A percentile compares a stretch with the other conserved stretches of the same genome.
Conservation (phyloP, 2,113 vertebrate genomes). For the Pogonocichla stellata region DNA sequence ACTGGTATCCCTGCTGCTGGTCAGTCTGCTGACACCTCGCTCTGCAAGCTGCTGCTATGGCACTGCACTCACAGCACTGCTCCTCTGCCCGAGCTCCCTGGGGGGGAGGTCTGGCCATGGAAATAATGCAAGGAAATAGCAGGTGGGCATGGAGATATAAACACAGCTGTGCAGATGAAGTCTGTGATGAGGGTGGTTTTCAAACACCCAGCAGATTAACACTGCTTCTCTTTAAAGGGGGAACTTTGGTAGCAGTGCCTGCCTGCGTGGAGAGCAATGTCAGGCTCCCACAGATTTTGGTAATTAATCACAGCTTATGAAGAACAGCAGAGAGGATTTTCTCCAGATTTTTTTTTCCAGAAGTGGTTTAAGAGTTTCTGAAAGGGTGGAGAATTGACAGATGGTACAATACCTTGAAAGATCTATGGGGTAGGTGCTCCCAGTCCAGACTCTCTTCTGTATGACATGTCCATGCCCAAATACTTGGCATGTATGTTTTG, state of each 20-base stretch:
- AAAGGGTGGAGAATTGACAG: not conserved
- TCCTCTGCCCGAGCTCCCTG: accelerated
- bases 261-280: not conserved
- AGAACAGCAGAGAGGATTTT: not conserved
- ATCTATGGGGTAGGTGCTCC: not conserved
- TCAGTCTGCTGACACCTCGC: not conserved
- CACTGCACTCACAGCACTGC: not conserved
- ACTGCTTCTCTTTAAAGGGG: not conserved
- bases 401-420: not conserved
- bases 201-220: not conserved
- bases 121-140: not conserved
- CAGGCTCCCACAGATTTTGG: not conserved
- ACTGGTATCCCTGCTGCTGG: not conserved
- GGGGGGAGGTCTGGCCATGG: accelerated
- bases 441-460: not conserved
- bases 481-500: too few relatives aligned
- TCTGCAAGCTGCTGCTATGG: not conserved
- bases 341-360: not conserved
- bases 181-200: not conserved
- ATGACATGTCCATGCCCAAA: accelerated
- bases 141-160: not conserved
- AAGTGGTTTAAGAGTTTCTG: not conserved
- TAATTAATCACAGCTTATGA: not conserved
- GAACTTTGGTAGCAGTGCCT: not conserved
- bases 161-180: accelerated